phyloP scores from a whole-genome alignment of 1,140 invertebrate species.

The Drosophila athabasca region DNA sequence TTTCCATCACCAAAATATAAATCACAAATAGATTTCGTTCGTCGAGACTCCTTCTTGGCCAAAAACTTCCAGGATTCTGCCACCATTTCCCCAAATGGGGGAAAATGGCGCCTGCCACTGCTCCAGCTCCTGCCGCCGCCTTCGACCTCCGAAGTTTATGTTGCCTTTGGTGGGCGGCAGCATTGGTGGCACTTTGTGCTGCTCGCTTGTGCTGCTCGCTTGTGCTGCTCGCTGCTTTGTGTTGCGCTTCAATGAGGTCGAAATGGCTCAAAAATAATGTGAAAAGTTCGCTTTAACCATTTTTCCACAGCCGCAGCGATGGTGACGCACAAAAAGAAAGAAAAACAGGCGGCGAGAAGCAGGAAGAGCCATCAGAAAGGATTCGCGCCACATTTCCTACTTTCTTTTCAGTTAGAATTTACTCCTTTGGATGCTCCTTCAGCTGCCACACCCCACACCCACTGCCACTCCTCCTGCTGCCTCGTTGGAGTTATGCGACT shows the following conservation, averaged over 20 bases:
- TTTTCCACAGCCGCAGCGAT: constrained; percentile 51
- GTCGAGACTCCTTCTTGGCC: constrained; percentile 28
- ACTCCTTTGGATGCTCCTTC: constrained; percentile 52
- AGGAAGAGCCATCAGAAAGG: constrained; percentile 44
- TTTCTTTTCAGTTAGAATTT: constrained; percentile 63
- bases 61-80: constrained; percentile 34
- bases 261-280: constrained; percentile 83
- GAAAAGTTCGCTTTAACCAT: constrained; percentile 79
- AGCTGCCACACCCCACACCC: neutral
- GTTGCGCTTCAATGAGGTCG: constrained; percentile 82
- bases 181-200: constrained; percentile 75
- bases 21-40: constrained; percentile 78
- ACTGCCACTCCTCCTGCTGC: constrained; percentile 4
- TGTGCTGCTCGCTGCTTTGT: constrained; percentile 54
- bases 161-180: constrained; percentile 49
- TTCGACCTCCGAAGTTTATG: constrained; percentile 49
- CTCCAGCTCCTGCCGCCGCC: no score
- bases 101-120: constrained; percentile 47
- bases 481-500: constrained; percentile 76
- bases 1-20: constrained; percentile 57
- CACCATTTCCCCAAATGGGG: constrained; percentile 49
- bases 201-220: no score
- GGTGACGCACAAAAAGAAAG: constrained; percentile 58
- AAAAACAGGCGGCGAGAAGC: constrained; percentile 38
- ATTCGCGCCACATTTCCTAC: constrained; percentile 65